Evolutionary conservation across 2,113 vertebrate genomes (phyloP), one percentile per base, ranked within the genome.

Genomic region (Barbus barbus): DNA sequence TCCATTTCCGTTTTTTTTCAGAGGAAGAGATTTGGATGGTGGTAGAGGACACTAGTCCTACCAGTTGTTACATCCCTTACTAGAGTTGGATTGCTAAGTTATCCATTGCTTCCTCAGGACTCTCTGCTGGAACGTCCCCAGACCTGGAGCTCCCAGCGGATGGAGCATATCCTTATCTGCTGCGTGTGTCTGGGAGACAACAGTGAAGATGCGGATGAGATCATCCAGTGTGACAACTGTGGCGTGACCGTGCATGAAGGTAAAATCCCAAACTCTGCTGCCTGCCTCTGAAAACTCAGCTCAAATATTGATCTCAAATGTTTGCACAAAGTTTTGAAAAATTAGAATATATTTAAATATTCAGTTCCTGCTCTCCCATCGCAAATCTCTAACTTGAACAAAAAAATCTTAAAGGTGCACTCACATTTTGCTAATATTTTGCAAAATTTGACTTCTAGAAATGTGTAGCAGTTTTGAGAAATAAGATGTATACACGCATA

Each of bases 171-270:
- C 91, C 94, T 99, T 91, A 99, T 99, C 92, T 99, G 98, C 94
- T 99, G 97, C 48, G 98, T 99, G 89, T 99, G 98, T 93, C 94
- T 99, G 86, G 98, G 98, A 86, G 98, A 99, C 94, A 99, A 98
- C 91, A 99, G 98, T 9, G 98, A 98, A 92, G 98, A 99, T 78
- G 96, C 97, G 38, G 97, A 99, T 91, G 98, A 99, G 94, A 99
- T 99, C 92, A 99, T 99, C 92, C 98, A 99, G 89, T 99, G 98
- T 93, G 98, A 99, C 94, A 99, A 99, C 92, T 99, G 98, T 89
- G 98, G 98, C 61, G 98, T 99, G 90, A 99, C 98, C 5, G 98
- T 99, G 74, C 98, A 99, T 31, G 98, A 99, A 97, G 98, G 98
- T 99, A 95, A 94, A 90, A 81, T 53, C 88, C 2, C 46, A 83